Evolutionary conservation across 2,113 vertebrate species (phyloP), one percentile per base, ranked within the genome.

Genomic region (Oophaga pumilio): DNA sequence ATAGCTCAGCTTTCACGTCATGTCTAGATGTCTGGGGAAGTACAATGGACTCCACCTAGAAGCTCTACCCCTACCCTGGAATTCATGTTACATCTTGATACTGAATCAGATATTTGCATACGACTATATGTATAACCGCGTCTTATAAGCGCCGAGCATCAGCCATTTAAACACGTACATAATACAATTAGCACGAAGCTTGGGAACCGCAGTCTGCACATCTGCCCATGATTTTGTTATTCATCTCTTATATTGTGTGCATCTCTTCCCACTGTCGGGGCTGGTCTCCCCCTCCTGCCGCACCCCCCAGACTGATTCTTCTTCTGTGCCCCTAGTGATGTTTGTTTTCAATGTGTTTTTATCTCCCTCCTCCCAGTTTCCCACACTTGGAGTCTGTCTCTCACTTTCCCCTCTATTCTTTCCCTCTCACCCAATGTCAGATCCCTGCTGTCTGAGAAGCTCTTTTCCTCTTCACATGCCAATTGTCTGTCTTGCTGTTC

Each of bases 401-500:
- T 81, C 62, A 57, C 76, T 71, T 49, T 26, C 74, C 28, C 85
- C 78, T 69, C 86, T 82, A 87, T 87, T 87, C 78, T 87, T 87
- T 13, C 52, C 24, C 56, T 53, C 73, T 87, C 68, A 74, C 86
- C 85, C 78, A 68, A 82, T 87, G 86, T 87, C 86, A 87, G 68
- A 87, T 82, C 28, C 86, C 86, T 82, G 86, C 78, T 87, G 86
- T 87, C 78, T 81, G 66, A 73, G 56, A 87, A 78, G 28, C 66
- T 87, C 86, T 74, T 82, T 76, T 80, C 73, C 78, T 87, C 66
- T 82, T 87, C 78, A 59, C 50, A 74, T 87, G 86, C 86, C 86
- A 87, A 82, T 87, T 87, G 86, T 82, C 86, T 87, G 78, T 87
- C 86, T 87, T 50, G 64, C 56, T 57, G 60, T 82, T 87, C 66